These are phyloP conservation scores for Gymnorhina tibicen DNA, from an alignment of 2,113 vertebrate genomes.

Conservation along the genomic window DNA sequence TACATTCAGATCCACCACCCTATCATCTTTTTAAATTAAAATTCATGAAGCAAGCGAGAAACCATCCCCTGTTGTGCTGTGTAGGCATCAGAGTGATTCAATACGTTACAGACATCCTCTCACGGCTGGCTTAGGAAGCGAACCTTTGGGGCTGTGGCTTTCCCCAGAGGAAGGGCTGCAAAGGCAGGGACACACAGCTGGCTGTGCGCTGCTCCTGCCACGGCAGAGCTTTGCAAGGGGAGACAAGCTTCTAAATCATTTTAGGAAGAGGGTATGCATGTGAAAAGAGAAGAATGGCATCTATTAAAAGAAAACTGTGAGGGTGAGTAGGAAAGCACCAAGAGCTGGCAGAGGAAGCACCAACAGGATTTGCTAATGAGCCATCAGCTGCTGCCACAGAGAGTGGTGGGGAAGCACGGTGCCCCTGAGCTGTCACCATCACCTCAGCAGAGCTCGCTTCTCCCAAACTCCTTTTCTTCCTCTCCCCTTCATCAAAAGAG, in stretches of 20 bases:
- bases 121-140: not conserved
- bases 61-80: not conserved
- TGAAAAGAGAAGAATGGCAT: not conserved
- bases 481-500: not conserved
- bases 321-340: not conserved
- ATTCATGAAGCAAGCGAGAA: not conserved
- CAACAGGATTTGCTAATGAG: not conserved
- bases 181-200: not conserved
- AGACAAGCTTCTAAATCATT: not conserved
- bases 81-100: not conserved
- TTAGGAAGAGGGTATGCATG: not conserved
- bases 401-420: accelerated
- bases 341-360: not conserved
- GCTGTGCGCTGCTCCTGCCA: not conserved
- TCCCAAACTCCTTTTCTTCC: not conserved
- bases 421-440: not conserved
- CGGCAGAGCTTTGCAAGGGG: not conserved
- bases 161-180: not conserved
- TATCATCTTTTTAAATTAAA: not conserved
- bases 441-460: not conserved
- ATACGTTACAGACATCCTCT: not conserved
- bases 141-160: not conserved
- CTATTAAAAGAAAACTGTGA: not conserved
- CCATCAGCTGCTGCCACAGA: not conserved
- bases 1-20: not conserved